Evolutionary conservation across 2,888 invertebrate genomes (phyloP).

Genomic region (Cataglyphis altisquamis): DNA sequence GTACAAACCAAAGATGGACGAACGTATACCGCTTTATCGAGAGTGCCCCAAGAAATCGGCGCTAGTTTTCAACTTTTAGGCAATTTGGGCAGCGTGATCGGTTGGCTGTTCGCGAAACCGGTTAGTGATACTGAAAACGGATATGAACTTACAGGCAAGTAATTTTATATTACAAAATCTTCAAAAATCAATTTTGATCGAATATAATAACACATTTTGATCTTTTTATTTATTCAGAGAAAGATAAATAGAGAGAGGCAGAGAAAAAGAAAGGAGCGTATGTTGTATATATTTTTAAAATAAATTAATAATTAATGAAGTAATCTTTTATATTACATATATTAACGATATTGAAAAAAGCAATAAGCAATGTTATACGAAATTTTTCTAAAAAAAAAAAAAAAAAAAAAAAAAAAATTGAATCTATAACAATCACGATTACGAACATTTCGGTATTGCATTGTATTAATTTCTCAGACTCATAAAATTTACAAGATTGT

Average conservation of each 20-base stretch:
- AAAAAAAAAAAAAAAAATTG: no score
- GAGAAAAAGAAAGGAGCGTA: no score
- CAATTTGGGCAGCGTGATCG: slow-evolving; percentile 94
- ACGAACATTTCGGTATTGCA: neutral
- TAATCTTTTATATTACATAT: neutral
- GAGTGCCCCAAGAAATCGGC: slow-evolving; percentile 92
- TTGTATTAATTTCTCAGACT: neutral
- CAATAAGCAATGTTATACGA: neutral
- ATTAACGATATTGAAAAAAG: neutral
- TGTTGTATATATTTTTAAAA: neutral
- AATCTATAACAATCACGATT: neutral
- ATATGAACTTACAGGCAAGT: slow-evolving; percentile 92
- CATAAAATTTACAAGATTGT: neutral
- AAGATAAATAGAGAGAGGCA: neutral
- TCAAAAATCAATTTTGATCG: neutral
- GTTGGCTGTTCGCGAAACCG: slow-evolving; percentile 97
- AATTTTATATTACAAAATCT: neutral
- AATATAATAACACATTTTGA: neutral
- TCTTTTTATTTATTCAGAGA: neutral
- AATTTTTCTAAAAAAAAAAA: neutral
- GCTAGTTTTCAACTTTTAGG: slow-evolving; percentile 94
- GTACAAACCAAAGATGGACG: slow-evolving; percentile 95
- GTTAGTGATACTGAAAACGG: slow-evolving; percentile 93
- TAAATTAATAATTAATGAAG: neutral
- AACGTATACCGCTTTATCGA: slow-evolving; percentile 96